Evolutionary conservation across 1,140 invertebrate species (phyloP), one percentile per base, ranked within the genome.

Genomic region (Tetramorium simillimum): DNA sequence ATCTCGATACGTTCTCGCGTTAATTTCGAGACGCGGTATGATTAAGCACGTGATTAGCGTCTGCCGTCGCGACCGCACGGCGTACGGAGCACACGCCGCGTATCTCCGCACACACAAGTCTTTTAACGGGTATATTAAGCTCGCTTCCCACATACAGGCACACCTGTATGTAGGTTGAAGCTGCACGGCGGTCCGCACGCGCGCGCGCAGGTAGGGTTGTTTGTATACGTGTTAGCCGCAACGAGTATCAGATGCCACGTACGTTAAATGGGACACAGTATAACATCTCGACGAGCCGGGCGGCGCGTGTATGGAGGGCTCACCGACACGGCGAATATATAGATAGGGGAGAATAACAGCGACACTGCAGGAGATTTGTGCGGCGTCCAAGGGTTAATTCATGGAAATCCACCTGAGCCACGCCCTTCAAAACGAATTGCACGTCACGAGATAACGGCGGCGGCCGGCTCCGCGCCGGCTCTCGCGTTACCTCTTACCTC

Each of bases 21-120:
- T 76, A 67, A 70, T 76, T 53, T 72, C 78, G 58, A 84, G 69
- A 82, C 80, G 60, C 60, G 69, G 63, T 60, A 76, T 76, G 51
- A 87, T 87, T 82, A 85, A 85, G 85, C 70, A 76, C 80, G 72
- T 63, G 86, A 87, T 87, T 87, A 87, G 80, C 28, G 58, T 56
- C 12, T 65, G 49, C 14, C 18, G 28, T 37, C 37, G 51, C 56
- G 43, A 73, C 69, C 60, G 69, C 70, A 76, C n/a, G 46, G 24
- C 18, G 33, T 3, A 33, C 33, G n/a, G 37, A 33, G 46, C 21
- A 28, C 49, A 37, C 49, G 9, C 51, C 18, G n/a, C 10, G 6
- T 53, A 72, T 65, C 58, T 49, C 24, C 5, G 18, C 24, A 18
- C 58, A 63, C 82, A 65, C 82, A 10, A 80, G 37, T 60, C 67